Conservation (phyloP, 1,140 invertebrate species). For the Pinna nobilis region DNA sequence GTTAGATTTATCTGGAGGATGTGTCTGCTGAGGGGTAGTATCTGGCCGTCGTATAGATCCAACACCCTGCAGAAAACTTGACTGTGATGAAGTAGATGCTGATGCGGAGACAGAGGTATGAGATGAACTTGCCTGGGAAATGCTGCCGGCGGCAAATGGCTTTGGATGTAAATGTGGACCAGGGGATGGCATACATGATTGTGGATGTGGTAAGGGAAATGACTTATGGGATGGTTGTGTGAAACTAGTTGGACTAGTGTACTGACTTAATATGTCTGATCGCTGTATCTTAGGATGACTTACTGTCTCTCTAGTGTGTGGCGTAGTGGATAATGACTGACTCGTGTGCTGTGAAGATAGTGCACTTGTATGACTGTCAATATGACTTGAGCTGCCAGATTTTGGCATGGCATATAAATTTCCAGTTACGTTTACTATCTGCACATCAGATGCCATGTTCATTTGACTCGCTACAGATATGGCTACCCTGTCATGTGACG, state of each 20-base stretch:
- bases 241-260: background rate
- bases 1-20: too few species aligned
- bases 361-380: too few species aligned
- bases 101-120: too few species aligned
- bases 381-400: background rate
- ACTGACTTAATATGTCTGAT: slow-evolving; percentile 1
- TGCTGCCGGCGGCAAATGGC: slow-evolving; percentile 31
- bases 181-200: slow-evolving; percentile 19
- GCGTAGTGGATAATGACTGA: too few species aligned
- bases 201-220: slow-evolving; percentile 12
- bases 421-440: slow-evolving; percentile 6
- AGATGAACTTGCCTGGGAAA: slow-evolving; percentile 18
- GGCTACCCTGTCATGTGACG: slow-evolving; percentile 18
- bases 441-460: slow-evolving; percentile 19
- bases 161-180: slow-evolving; percentile 26
- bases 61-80: too few species aligned
- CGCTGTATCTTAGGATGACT: background rate
- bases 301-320: too few species aligned
- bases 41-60: too few species aligned
- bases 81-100: background rate
- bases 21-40: too few species aligned
- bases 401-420: background rate
- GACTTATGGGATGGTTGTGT: background rate
- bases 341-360: too few species aligned
- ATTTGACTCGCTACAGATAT: slow-evolving; percentile 31